phyloP scores from a whole-genome alignment of 2,797 vertebrate genomes.

The Chelon auratus region DNA sequence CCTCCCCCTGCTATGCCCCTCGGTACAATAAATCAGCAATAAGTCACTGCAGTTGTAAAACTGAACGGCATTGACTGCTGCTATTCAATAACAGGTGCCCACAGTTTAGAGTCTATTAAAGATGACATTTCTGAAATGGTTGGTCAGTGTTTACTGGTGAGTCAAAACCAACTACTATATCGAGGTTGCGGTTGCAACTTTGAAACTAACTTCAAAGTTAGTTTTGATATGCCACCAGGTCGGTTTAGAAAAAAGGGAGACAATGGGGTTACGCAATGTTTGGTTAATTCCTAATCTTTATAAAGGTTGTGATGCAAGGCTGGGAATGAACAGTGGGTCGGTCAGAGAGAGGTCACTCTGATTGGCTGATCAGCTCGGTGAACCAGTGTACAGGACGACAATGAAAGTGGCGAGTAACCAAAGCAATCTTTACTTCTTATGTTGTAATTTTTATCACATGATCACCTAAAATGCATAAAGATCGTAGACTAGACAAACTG shows the following conservation, averaged over 20 bases:
- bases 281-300: background rate
- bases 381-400: too few relatives aligned
- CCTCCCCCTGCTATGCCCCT: background rate
- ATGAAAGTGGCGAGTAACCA: too few relatives aligned
- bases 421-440: too few relatives aligned
- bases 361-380: too few relatives aligned
- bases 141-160: background rate
- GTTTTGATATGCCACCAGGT: background rate
- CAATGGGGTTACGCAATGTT: background rate
- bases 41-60: background rate
- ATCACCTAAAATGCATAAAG: too few relatives aligned
- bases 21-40: slow-evolving; percentile 11
- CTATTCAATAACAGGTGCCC: background rate
- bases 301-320: too few relatives aligned
- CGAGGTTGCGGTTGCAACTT: background rate
- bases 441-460: too few relatives aligned
- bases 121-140: slow-evolving; percentile 13
- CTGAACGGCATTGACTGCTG: background rate
- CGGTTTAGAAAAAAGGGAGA: background rate
- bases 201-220: background rate
- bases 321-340: too few relatives aligned
- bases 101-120: slow-evolving; percentile 26
- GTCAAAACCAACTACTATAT: background rate
- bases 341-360: too few relatives aligned
- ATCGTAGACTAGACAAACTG: too few relatives aligned